Conservation (phyloP, 2,888 invertebrate species). For the Petrophora chlorosata region DNA sequence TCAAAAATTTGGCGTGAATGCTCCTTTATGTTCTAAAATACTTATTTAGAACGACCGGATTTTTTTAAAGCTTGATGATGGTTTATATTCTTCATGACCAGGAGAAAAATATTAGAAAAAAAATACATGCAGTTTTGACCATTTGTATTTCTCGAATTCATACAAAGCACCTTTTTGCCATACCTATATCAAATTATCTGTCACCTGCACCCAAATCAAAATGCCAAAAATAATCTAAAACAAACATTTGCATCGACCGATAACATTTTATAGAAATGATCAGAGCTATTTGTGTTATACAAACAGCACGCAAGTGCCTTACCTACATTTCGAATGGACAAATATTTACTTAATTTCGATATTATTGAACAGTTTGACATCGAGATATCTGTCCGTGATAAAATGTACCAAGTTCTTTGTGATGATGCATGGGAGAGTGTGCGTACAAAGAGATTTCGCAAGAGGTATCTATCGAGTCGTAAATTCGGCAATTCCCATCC, state of each 20-base stretch:
- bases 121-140: too few species aligned
- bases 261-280: slow-evolving; percentile 40
- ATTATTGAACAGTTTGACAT: slow-evolving; percentile 36
- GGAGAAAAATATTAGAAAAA: too few species aligned
- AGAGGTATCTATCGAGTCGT: slow-evolving; percentile 36
- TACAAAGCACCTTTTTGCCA: too few species aligned
- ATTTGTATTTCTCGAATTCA: not conserved
- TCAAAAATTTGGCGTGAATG: not conserved
- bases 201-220: slow-evolving; percentile 18
- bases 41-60: too few species aligned
- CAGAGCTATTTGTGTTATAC: slow-evolving; percentile 41
- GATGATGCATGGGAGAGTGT: slow-evolving; percentile 35
- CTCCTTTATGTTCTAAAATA: not conserved
- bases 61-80: too few species aligned
- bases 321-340: slow-evolving; percentile 43
- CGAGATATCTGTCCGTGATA: slow-evolving; percentile 40
- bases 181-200: not conserved
- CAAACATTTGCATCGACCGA: slow-evolving; percentile 39
- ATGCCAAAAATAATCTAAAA: slow-evolving; percentile 20
- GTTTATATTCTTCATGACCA: too few species aligned
- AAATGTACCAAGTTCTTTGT: slow-evolving; percentile 45
- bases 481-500: slow-evolving; percentile 55
- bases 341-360: slow-evolving; percentile 49
- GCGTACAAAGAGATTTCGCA: slow-evolving; percentile 55
- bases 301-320: slow-evolving; percentile 38